Percentiles rank a stretch among this genome's conserved stretches.
Conservation (phyloP, 2,113 vertebrate genomes). For the Tupaia chinensis region DNA sequence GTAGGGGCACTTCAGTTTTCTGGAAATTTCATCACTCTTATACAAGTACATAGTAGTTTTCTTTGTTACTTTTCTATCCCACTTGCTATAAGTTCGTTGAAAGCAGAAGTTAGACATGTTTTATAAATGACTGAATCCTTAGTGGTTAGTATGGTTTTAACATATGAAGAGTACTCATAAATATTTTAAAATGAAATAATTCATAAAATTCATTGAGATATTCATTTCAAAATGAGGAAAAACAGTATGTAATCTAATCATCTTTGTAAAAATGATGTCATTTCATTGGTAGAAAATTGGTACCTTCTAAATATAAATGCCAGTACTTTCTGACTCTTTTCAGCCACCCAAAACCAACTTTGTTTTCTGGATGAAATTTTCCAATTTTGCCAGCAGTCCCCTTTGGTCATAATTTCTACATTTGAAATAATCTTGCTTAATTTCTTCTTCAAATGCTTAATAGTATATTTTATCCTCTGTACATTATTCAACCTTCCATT, state of each 20-base stretch:
- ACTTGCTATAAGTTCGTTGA: neutral
- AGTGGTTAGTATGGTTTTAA: neutral
- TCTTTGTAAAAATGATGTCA: neutral
- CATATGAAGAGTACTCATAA: neutral
- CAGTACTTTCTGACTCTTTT: neutral
- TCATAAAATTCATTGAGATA: slow-evolving; percentile 11
- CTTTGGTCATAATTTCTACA: neutral
- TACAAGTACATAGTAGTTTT: neutral
- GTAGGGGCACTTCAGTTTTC: neutral
- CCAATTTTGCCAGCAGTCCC: neutral
- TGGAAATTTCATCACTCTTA: neutral
- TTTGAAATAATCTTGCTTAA: neutral
- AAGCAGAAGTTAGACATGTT: neutral
- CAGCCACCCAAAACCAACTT: neutral
- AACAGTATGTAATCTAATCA: neutral
- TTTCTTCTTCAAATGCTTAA: slow-evolving; percentile 31
- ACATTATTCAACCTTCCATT: neutral
- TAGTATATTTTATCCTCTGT: neutral
- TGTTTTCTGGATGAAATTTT: neutral
- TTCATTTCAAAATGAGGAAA: neutral
- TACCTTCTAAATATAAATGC: neutral
- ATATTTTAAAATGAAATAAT: neutral
- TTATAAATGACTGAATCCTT: neutral
- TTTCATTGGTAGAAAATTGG: neutral
- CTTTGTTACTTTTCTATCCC: neutral